Evolutionary conservation across 2,888 invertebrate genomes (phyloP).

Genomic region (Melangyna quadrimaculata): DNA sequence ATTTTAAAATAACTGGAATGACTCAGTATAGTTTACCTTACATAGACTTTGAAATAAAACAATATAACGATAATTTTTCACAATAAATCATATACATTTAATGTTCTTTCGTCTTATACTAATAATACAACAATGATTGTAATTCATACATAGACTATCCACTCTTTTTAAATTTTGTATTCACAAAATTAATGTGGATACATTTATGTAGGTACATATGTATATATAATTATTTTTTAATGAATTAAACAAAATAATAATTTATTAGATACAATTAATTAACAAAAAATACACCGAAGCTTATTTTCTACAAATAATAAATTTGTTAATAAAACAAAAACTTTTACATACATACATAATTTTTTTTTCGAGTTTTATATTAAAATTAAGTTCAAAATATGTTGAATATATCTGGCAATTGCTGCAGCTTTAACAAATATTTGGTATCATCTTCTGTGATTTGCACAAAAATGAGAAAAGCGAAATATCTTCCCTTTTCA

Average conservation of each 20-base stretch:
- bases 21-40: no score
- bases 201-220: no score
- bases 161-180: background rate
- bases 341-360: background rate
- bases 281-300: conserved; percentile 36
- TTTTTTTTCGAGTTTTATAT: conserved; percentile 40
- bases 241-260: conserved; percentile 11
- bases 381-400: conserved; percentile 41
- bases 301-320: conserved; percentile 25
- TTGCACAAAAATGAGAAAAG: conserved; percentile 31
- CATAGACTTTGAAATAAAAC: background rate
- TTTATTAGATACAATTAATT: conserved; percentile 53
- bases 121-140: conserved; percentile 61
- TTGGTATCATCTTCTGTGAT: conserved; percentile 54
- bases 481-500: conserved; percentile 3
- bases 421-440: conserved; percentile 47
- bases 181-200: background rate
- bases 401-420: conserved; percentile 42
- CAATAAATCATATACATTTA: conserved; percentile 24
- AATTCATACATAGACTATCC: conserved; percentile 37
- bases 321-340: conserved; percentile 30
- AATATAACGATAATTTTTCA: background rate
- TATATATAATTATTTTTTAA: background rate
- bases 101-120: conserved; percentile 38
- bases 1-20: no score